These are phyloP conservation scores for Penaeus monodon DNA, from an alignment of 2,888 invertebrate genomes.

Conservation along the genomic window DNA sequence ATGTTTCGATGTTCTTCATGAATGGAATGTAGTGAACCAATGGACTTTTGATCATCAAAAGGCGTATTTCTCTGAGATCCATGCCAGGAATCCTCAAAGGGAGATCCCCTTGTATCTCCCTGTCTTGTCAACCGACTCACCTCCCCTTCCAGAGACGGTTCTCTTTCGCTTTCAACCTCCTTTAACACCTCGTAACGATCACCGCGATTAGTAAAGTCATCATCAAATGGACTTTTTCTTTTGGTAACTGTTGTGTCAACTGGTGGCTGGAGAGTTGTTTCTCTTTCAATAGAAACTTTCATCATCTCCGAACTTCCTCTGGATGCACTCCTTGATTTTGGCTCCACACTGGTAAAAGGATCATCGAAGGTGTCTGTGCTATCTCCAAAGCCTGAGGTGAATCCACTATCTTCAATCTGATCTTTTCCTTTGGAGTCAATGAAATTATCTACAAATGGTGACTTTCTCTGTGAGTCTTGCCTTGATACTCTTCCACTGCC, in stretches of 20 bases:
- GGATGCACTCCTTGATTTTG: constrained; percentile 45
- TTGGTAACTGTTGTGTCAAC: constrained; percentile 33
- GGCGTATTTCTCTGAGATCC: constrained; percentile 61
- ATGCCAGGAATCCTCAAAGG: constrained; percentile 64
- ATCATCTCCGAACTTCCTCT: constrained; percentile 34
- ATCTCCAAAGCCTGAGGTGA: constrained; percentile 43
- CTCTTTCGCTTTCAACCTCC: constrained; percentile 63
- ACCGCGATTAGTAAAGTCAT: constrained; percentile 59
- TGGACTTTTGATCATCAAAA: constrained; percentile 61
- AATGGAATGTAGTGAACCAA: constrained; percentile 61
- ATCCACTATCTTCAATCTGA: constrained; percentile 50
- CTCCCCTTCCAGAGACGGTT: constrained; percentile 57
- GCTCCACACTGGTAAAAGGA: constrained; percentile 49
- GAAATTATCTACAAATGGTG: constrained; percentile 63
- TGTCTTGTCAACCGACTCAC: constrained; percentile 57
- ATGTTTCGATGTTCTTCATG: constrained; percentile 54
- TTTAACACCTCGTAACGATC: constrained; percentile 63
- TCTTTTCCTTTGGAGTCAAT: constrained; percentile 43
- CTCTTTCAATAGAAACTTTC: constrained; percentile 38
- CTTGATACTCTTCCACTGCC: constrained; percentile 27
- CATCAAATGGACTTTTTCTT: constrained; percentile 64
- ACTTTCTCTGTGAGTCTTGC: constrained; percentile 49
- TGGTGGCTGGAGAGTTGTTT: constrained; percentile 47
- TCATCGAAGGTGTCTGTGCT: constrained; percentile 60
- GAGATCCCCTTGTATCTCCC: constrained; percentile 47